These are phyloP conservation scores for Macropus fuliginosus DNA, from an alignment of 2,797 vertebrate genomes.

Conservation along the genomic window DNA sequence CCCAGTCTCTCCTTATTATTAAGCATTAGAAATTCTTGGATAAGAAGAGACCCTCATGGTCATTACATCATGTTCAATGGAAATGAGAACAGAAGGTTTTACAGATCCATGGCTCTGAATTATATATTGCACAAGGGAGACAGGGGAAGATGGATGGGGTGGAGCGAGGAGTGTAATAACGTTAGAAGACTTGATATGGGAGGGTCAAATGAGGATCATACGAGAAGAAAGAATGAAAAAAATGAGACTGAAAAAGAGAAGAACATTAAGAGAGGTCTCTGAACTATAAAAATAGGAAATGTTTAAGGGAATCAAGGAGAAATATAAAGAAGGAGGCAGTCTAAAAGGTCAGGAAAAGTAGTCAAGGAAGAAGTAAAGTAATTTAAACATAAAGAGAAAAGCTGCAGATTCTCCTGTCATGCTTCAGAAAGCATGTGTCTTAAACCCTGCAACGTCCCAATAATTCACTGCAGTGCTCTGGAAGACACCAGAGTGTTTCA, in stretches of 20 bases:
- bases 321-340: constrained; percentile 63
- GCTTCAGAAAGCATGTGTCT: constrained; percentile 67
- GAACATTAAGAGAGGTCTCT: constrained; percentile 20
- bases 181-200: constrained; percentile 17
- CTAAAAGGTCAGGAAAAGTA: constrained; percentile 77
- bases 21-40: constrained; percentile 13
- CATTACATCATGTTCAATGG: constrained; percentile 18
- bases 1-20: neutral
- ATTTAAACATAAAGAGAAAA: constrained; percentile 75
- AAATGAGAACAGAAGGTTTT: constrained; percentile 36
- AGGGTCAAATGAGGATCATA: constrained; percentile 61
- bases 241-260: neutral
- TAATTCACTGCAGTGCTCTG: constrained; percentile 58
- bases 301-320: constrained; percentile 71
- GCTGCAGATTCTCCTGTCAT: constrained; percentile 61
- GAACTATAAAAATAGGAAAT: constrained; percentile 62
- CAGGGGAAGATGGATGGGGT: constrained; percentile 52
- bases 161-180: constrained; percentile 14
- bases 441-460: constrained; percentile 54
- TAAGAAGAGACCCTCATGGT: constrained; percentile 12
- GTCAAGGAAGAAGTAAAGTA: constrained; percentile 79
- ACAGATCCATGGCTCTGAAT: neutral
- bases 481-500: constrained; percentile 43
- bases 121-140: neutral
- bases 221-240: neutral